Evolutionary conservation across 2,113 vertebrate species (phyloP), one percentile per base, ranked within the genome.

Genomic region (Romanogobio albipinnatus): DNA sequence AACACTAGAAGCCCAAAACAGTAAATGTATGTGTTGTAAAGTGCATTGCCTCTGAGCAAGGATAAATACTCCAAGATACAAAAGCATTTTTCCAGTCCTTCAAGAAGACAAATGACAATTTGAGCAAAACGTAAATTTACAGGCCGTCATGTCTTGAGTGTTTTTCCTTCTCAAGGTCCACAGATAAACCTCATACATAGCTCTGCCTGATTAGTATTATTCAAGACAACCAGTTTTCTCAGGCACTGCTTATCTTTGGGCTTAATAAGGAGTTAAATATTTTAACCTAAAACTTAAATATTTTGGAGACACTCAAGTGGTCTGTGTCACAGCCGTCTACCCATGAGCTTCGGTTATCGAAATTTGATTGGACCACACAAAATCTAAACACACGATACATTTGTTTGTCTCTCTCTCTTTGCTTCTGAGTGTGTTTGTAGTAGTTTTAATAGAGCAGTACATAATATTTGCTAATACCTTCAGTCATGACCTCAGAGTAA

Each of bases 241-340:
- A 64, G 53, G 15, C 80, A 56, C 7, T 56, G 70, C 36, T 66
- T 85, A 66, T 85, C 64, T 53, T 45, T 24, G 61, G 47, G 53
- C 24, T n/a, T 24, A 76, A 70, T 43, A 62, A 62, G 39, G 39
- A 39, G 0, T 39, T 39, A 39, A 39, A 39, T 39, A 39, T 39
- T 39, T 39, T 5, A 39, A 39, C 36, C 5, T 39, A 15, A 56
- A 58, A 68, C 64, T 62, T 62, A 82, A 85, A 78, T 87, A 76
- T 87, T 87, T 87, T 85, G 79, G 47, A 58, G 76, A 83, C 29
- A 2, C 84, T 82, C 56, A 66, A 87, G 86, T 74, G 74, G n/a
- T 73, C 53, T 43, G 33, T 56, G 84, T 79, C 64, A 73, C 64
- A 45, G 66, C 61, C 45, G 56, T 36, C 75, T 64, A 39, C 13